Evolutionary conservation across 2,888 invertebrate species (phyloP), one percentile per base, ranked within the genome.

Genomic region (Holacanthella duospinosa): DNA sequence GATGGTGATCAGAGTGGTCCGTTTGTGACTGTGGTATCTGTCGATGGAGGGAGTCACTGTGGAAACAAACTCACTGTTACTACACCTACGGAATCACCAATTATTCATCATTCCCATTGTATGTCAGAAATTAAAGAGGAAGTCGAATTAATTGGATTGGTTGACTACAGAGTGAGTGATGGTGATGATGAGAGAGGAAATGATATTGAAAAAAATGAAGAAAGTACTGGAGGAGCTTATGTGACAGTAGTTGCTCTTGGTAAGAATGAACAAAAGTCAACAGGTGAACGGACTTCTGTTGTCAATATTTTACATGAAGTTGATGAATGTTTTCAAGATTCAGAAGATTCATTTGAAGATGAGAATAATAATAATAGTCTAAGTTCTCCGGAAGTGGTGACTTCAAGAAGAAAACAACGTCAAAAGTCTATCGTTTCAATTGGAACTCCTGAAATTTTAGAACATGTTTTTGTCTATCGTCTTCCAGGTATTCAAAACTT

Each of bases 391-490:
- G 48, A 48, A 21, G 4, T n/a, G 19, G 48, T n/a, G n/a, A n/a
- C n/a, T n/a, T n/a, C n/a, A n/a, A n/a, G n/a, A n/a, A n/a, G n/a
- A n/a, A n/a, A 48, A 4, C 21, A 9, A 6, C 6, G 24, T 9
- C 58, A 58, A 24, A 58, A 29, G 29, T 58, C 58, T 16, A n/a
- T 58, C 36, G 58, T 58, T 3, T 58, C 58, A 4, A 58, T 58
- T 58, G 64, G 65, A 59, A 65, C 28, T 16, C 57, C 66, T 53
- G 65, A 65, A 44, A n/a, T n/a, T n/a, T n/a, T n/a, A n/a, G 88
- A 90, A 73, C 85, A 86, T 75, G 86, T 93, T 43, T 82, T 86
- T 61, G 87, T 94, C 59, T 88, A 88, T 73, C 83, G 93, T 69
- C 82, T 93, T 61, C 89, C 91, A 43, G n/a, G n/a, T n/a, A n/a